Evolutionary conservation across 2,797 vertebrate species (phyloP).

Genomic region (Rhyacichthys aspro): DNA sequence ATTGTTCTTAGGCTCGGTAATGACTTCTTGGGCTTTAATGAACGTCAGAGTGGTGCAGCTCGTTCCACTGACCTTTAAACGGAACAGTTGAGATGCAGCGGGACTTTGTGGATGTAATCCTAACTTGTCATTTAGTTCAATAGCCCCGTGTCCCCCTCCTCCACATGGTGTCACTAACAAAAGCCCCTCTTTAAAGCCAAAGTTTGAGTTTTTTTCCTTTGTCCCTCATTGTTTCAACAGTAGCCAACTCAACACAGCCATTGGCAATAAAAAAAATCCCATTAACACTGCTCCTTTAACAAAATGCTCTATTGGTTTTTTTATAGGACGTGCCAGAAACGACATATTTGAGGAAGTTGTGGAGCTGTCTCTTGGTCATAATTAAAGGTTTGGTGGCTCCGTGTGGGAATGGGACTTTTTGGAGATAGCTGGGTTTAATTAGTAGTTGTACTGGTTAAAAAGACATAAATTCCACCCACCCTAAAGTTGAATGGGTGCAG

Average conservation of each 20-base stretch:
- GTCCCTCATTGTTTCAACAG: background rate
- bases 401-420: background rate
- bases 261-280: too few relatives aligned
- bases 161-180: background rate
- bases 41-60: background rate
- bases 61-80: background rate
- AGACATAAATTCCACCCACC: constrained; percentile 1
- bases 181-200: background rate
- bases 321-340: background rate
- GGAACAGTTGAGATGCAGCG: background rate
- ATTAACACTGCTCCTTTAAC: background rate
- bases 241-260: background rate
- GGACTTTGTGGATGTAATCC: background rate
- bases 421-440: constrained; percentile 7
- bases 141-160: background rate
- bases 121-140: constrained; percentile 1
- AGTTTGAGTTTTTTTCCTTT: background rate
- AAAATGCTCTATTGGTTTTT: background rate
- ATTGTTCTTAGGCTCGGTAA: background rate
- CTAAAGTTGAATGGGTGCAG: constrained; percentile 32
- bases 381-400: constrained; percentile 1
- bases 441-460: constrained; percentile 2
- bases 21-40: background rate
- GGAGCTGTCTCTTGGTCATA: background rate
- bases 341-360: background rate